These are phyloP conservation scores for Phorcus lineatus DNA, from an alignment of 2,888 invertebrate genomes.

Conservation along the genomic window DNA sequence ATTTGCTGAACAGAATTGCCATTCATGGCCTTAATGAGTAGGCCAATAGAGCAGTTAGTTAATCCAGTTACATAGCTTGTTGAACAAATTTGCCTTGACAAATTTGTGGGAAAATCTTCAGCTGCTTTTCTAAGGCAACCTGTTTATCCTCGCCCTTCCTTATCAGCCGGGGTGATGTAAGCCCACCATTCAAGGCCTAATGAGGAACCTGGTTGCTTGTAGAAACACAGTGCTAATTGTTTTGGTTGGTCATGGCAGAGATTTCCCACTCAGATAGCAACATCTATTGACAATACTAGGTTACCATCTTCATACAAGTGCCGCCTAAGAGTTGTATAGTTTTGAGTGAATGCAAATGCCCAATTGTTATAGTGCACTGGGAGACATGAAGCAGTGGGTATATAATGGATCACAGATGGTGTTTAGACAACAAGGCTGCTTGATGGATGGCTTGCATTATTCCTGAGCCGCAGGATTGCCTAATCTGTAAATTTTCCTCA, in stretches of 20 bases:
- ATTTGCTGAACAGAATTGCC: not conserved
- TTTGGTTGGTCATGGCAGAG: too few species aligned
- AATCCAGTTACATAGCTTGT: conserved; percentile 7
- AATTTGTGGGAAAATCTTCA: conserved; percentile 10
- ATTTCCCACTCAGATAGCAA: too few species aligned
- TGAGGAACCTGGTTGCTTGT: too few species aligned
- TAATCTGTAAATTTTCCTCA: not conserved
- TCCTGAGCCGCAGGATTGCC: not conserved
- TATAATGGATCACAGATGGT: not conserved
- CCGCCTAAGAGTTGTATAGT: not conserved
- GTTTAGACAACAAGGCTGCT: conserved; percentile 18
- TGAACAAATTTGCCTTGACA: conserved; percentile 4
- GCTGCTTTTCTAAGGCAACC: not conserved
- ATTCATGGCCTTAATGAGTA: not conserved
- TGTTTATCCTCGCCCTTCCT: not conserved
- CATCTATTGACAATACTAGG: not conserved
- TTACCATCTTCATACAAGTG: not conserved
- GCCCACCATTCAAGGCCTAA: not conserved
- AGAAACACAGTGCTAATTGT: too few species aligned
- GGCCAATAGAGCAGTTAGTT: not conserved
- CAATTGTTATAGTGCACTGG: not conserved
- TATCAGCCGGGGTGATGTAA: conserved; percentile 1
- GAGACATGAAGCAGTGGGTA: not conserved
- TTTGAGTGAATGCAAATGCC: not conserved
- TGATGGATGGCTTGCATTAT: not conserved